These are phyloP conservation scores for Lepus europaeus DNA, from an alignment of 2,113 vertebrate species.

Conservation along the genomic window DNA sequence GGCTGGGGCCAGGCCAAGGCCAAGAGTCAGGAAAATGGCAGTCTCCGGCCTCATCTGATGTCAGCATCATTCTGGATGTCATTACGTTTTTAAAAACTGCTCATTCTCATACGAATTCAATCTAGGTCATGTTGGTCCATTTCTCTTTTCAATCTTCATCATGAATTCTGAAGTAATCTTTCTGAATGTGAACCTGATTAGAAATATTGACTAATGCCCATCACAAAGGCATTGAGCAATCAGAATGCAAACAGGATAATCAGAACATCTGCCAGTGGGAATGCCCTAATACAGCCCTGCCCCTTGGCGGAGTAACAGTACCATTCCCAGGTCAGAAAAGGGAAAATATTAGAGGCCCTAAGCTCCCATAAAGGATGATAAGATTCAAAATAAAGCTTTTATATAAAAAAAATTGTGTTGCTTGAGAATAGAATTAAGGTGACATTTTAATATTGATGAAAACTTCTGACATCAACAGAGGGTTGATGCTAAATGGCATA, in stretches of 20 bases:
- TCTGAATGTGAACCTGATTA: background rate
- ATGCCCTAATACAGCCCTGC: no score
- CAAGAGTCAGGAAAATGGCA: background rate
- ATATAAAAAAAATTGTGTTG: background rate
- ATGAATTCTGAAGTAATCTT: conserved; percentile 19
- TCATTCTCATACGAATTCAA: background rate
- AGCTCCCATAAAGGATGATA: background rate
- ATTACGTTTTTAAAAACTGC: background rate
- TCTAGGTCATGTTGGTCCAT: background rate
- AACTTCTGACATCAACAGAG: background rate
- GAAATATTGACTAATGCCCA: background rate
- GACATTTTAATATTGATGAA: background rate
- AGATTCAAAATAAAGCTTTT: background rate
- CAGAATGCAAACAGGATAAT: background rate
- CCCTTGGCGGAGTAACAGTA: background rate
- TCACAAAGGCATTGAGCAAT: background rate
- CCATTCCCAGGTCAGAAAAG: background rate
- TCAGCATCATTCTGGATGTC: background rate
- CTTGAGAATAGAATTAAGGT: background rate
- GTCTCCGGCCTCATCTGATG: background rate
- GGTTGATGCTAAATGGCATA: background rate
- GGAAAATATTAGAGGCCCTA: background rate
- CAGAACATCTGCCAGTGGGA: background rate
- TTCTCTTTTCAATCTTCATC: background rate
- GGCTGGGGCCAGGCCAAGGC: no score